A percentile compares a stretch with the other conserved stretches of the same genome.
Conservation (phyloP, 1,140 invertebrate species). For the Drosophila littoralis region DNA sequence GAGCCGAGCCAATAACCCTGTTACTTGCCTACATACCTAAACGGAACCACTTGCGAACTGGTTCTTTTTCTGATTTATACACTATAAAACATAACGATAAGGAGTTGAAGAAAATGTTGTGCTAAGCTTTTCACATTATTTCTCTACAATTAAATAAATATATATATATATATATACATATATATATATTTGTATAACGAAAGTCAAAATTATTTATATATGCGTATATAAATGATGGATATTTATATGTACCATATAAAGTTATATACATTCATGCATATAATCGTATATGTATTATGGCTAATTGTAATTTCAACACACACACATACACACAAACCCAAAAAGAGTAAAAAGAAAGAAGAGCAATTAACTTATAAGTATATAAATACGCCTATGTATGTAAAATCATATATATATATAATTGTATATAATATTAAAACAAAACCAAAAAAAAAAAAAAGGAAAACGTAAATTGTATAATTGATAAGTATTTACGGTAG, state of each 20-base stretch:
- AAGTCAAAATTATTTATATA: constrained; percentile 68
- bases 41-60: constrained; percentile 19
- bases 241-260: constrained; percentile 72
- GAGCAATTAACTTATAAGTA: constrained; percentile 67
- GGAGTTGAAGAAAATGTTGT: constrained; percentile 53
- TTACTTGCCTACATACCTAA: constrained; percentile 15
- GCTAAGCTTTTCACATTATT: constrained; percentile 70
- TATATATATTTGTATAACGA: constrained; percentile 55
- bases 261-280: constrained; percentile 44
- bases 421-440: constrained; percentile 70
- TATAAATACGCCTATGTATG: constrained; percentile 67
- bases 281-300: constrained; percentile 44
- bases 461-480: constrained; percentile 55
- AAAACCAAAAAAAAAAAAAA: constrained; percentile 2
- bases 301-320: constrained; percentile 58
- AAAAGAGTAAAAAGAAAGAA: constrained; percentile 32
- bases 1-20: constrained; percentile 25
- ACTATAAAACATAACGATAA: constrained; percentile 15
- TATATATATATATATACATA: constrained; percentile 45
- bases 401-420: constrained; percentile 61
- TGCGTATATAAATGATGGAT: constrained; percentile 61
- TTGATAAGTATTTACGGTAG: constrained; percentile 79
- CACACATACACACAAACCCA: constrained; percentile 8
- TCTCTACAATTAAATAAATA: constrained; percentile 49
- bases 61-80: constrained; percentile 29